A percentile compares a stretch with the other conserved stretches of the same genome.
Evolutionary conservation across 2,888 invertebrate genomes (phyloP).

Genomic region (Eristalinus sepulchralis): DNA sequence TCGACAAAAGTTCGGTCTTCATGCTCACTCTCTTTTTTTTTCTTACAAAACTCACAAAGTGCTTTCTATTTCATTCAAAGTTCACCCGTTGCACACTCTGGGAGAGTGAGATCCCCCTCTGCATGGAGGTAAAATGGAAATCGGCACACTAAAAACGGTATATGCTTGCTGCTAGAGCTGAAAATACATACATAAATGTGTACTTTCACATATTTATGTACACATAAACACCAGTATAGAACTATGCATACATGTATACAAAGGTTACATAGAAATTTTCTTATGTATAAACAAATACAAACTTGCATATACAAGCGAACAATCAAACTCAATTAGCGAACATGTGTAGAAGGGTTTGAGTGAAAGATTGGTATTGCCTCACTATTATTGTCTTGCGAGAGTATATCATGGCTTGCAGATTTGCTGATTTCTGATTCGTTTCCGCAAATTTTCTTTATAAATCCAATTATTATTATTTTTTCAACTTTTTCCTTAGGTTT

Average conservation of each 20-base stretch:
- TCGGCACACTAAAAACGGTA: not conserved
- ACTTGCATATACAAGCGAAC: not conserved
- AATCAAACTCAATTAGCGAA: not conserved
- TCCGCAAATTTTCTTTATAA: not conserved
- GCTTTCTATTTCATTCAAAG: conserved; percentile 63
- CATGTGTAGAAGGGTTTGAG: not conserved
- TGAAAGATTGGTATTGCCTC: not conserved
- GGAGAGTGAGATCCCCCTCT: not conserved
- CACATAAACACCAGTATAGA: not conserved
- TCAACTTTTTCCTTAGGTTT: too few species aligned
- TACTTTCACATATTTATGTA: not conserved
- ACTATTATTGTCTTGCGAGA: not conserved
- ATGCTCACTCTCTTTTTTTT: conserved; percentile 14
- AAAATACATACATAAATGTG: not conserved
- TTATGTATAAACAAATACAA: not conserved
- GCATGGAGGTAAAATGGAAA: not conserved
- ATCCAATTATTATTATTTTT: not conserved
- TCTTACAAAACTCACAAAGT: conserved; percentile 1
- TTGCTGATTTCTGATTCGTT: not conserved
- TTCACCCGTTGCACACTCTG: conserved; percentile 16
- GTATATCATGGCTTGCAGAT: not conserved
- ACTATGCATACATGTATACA: not conserved
- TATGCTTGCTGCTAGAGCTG: not conserved
- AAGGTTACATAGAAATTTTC: not conserved
- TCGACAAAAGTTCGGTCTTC: conserved; percentile 18